Conservation (phyloP, 92 coral and sea anemone genomes). For the Umimayanthus chanpuru region DNA sequence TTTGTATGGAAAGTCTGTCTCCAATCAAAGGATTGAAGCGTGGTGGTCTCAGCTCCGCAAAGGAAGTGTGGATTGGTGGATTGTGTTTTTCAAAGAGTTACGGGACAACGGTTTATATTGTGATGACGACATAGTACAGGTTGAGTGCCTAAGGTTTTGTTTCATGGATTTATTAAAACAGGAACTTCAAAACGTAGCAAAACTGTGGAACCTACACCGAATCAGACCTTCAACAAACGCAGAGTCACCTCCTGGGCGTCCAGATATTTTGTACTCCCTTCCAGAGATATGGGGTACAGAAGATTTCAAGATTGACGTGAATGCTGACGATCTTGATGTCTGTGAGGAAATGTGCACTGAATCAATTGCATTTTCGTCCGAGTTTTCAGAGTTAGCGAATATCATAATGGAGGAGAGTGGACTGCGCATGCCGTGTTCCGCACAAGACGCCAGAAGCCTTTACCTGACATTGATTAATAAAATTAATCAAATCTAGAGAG, state of each 20-base stretch:
- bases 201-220: conserved; percentile 54
- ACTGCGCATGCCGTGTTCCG: not conserved
- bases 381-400: conserved; percentile 1
- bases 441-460: not conserved
- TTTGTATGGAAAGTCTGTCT: conserved; percentile 33
- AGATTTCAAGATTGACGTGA: conserved; percentile 2
- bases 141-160: conserved; percentile 30
- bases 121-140: conserved; percentile 29
- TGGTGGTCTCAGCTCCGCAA: conserved; percentile 57
- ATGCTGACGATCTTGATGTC: not conserved
- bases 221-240: conserved; percentile 52
- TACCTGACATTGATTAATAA: not conserved
- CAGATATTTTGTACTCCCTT: not conserved
- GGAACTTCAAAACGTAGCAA: conserved; percentile 20
- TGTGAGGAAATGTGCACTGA: conserved; percentile 8
- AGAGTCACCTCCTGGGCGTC: conserved; percentile 44
- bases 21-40: conserved; percentile 55
- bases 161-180: conserved; percentile 25
- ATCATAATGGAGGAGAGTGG: not conserved
- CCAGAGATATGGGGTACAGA: conserved; percentile 12
- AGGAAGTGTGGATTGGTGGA: conserved; percentile 32
- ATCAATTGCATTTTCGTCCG: not conserved
- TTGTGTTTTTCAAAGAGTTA: conserved; percentile 19
- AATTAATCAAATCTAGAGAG: not conserved
- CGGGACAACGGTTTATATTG: conserved; percentile 18